phyloP scores from a whole-genome alignment of 1,140 invertebrate genomes.

The Aphidius gifuensis region DNA sequence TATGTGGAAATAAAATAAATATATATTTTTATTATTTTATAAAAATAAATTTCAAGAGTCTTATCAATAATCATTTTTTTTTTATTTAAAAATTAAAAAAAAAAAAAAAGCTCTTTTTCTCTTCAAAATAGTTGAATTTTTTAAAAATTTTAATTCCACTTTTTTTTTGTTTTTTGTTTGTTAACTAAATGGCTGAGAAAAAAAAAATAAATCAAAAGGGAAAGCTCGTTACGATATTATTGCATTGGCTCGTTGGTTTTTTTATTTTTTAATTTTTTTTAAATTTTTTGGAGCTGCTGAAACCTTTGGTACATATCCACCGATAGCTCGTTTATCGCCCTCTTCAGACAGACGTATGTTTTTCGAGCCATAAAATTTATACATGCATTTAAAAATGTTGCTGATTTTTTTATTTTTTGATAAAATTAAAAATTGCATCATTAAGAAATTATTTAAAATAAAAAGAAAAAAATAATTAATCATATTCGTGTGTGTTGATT shows the following conservation, averaged over 20 bases:
- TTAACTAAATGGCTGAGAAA: slow-evolving; percentile 15
- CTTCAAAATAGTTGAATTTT: background rate
- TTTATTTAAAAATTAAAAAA: too few relatives aligned
- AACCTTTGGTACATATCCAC: background rate
- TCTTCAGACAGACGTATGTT: slow-evolving; percentile 23
- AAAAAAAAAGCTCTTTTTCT: background rate
- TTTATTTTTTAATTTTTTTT: too few relatives aligned
- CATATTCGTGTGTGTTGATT: too few relatives aligned
- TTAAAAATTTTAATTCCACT: background rate
- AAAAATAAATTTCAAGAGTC: too few relatives aligned
- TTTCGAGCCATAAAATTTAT: slow-evolving; percentile 26
- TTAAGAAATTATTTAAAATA: too few relatives aligned
- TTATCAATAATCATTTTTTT: too few relatives aligned
- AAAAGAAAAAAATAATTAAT: too few relatives aligned
- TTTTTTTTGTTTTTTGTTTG: background rate
- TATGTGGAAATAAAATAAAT: too few relatives aligned
- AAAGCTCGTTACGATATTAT: slow-evolving; percentile 15
- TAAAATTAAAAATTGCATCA: too few relatives aligned
- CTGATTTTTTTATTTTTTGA: background rate
- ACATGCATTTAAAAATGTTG: background rate
- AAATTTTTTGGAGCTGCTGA: background rate
- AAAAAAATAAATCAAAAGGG: slow-evolving; percentile 15
- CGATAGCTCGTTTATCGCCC: slow-evolving; percentile 27
- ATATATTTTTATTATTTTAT: too few relatives aligned
- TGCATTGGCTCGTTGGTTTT: too few relatives aligned